Conservation (phyloP, 2,888 invertebrate genomes). For the Oscheius sp. region DNA sequence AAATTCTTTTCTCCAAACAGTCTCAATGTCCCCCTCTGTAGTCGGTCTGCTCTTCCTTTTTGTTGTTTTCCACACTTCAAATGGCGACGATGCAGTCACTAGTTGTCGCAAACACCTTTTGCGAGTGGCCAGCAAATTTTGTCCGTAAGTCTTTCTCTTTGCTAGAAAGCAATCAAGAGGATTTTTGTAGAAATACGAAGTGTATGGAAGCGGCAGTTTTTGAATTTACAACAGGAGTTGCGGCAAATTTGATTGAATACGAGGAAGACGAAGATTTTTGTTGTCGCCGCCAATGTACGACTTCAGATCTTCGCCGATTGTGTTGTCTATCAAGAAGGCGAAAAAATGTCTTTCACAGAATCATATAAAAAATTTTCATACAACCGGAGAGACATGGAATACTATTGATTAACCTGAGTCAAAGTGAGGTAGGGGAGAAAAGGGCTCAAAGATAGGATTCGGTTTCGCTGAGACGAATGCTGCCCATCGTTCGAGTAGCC, state of each 20-base stretch:
- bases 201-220: neutral
- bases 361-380: neutral
- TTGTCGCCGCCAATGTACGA: neutral
- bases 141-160: neutral
- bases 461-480: conserved; percentile 27
- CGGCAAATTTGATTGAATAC: neutral
- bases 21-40: neutral
- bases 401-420: conserved; percentile 9
- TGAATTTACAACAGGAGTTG: neutral
- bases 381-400: conserved; percentile 1
- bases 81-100: neutral
- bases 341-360: too few species aligned
- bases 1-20: neutral
- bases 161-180: too few species aligned
- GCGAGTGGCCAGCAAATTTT: neutral
- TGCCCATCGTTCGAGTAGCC: neutral
- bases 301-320: neutral
- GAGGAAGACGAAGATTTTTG: neutral
- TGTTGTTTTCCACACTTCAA: neutral
- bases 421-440: neutral
- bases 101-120: neutral
- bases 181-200: neutral
- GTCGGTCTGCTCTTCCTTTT: neutral
- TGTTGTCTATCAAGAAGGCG: neutral
- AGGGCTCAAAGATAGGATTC: conserved; percentile 21